Base-by-base conservation (phyloP, 2,797 vertebrate genomes). In the Peromyscus attwateri region DNA sequence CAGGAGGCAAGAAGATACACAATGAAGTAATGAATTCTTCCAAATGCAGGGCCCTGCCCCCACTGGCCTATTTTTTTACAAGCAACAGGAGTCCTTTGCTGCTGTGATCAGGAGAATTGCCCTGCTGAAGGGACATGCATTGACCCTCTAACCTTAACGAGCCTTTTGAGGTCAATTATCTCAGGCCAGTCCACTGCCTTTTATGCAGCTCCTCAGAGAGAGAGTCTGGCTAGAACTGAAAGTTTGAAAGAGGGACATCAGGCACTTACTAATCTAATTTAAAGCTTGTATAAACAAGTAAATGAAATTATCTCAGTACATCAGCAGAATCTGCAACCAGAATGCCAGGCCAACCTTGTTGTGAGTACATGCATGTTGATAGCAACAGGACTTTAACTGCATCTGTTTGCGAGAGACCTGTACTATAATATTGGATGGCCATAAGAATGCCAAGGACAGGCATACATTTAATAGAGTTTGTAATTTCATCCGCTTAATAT, bases 401-500 rank as follows among this genome's bases (percentile, higher is more conserved):
- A 76, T 89, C 97, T 84, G 73, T 89, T 95, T 94, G 55, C 92
- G n/a, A 94, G 96, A 89, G 93, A 84, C 43, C 6, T 75, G 66
- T 80, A 64, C 25, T 64, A 7, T 55, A 79, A 94, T 83, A 79
- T 71, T 73, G 68, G 62, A 88, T 13, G 16, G 43, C 40, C 43
- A 66, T 81, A 87, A 95, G 73, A 95, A 87, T 89, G 85, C 37
- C 87, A 97, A 96, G 79, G 70, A 89, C 66, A 90, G 40, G n/a
- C 55, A 49, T 62, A 81, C 88, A 95, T 92, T 85, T 96, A 96
- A 96, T 49, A 81, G 31, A 31, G 31, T 91, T 95, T 96, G 12
- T 96, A 96, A 95, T 96, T 17, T 81, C 66, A 92, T 95, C 49
- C 29, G 66, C 43, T 95, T 96, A 96, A 95, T 91, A 94, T 93